phyloP scores from a whole-genome alignment of 2,797 vertebrate species.

The Aldrovandia affinis region DNA sequence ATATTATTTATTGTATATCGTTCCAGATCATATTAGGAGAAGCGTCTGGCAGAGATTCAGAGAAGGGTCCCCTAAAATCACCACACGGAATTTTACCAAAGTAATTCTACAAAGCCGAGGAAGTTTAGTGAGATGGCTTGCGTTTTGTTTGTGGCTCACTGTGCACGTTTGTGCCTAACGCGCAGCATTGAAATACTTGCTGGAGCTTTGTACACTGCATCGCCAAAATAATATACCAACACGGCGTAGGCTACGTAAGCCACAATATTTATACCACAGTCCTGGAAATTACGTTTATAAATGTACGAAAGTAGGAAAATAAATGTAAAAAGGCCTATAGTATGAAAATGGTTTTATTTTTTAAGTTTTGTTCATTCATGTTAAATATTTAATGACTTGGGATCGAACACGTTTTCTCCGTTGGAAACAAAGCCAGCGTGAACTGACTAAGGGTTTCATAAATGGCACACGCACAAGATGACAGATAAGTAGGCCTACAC shows the following conservation, averaged over 20 bases:
- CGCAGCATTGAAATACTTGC: not conserved
- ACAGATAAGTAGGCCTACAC: not conserved
- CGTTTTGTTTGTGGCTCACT: not conserved
- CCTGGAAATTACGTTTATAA: not conserved
- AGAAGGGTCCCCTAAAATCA: no score
- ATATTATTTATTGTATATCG: no score
- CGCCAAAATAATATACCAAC: not conserved
- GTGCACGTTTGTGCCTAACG: not conserved
- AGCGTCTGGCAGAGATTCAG: no score
- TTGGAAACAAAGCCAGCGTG: not conserved
- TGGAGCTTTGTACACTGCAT: not conserved
- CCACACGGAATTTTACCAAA: not conserved
- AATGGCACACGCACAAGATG: not conserved
- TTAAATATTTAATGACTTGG: not conserved
- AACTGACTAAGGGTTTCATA: not conserved
- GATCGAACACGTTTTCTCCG: not conserved
- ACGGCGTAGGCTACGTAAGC: no score
- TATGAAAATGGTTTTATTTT: not conserved
- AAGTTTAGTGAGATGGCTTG: not conserved
- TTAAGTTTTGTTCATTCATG: not conserved
- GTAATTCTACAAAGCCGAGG: not conserved
- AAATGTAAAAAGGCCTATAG: not conserved
- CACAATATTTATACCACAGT: not conserved
- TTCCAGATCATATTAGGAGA: no score
- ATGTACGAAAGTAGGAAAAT: no score